phyloP scores from a whole-genome alignment of 1,140 invertebrate genomes.

The Pseudomyrmex pallidus region DNA sequence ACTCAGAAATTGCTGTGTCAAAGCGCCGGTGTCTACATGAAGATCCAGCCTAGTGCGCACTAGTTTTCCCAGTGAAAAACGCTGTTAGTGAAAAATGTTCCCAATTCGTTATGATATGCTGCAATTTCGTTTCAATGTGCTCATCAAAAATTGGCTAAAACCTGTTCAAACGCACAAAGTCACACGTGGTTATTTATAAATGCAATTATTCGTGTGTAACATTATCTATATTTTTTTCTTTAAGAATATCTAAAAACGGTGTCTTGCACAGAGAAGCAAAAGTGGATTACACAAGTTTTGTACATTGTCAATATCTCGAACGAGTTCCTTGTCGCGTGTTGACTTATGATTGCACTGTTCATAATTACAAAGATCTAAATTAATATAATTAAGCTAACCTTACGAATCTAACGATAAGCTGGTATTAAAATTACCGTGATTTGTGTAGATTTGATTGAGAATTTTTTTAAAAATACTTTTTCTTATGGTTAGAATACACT shows the following conservation, averaged over 20 bases:
- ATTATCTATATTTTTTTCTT: slow-evolving; percentile 79
- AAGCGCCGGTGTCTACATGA: too few species aligned
- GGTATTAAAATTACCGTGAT: slow-evolving; percentile 77
- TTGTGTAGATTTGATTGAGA: slow-evolving; percentile 71
- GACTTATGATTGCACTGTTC: slow-evolving; percentile 83
- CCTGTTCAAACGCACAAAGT: slow-evolving; percentile 80
- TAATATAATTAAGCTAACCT: slow-evolving; percentile 79
- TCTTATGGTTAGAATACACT: slow-evolving; percentile 67
- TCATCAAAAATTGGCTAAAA: slow-evolving; percentile 75
- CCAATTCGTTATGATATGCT: slow-evolving; percentile 79
- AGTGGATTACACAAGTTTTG: slow-evolving; percentile 80
- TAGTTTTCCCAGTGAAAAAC: too few species aligned
- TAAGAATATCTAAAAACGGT: slow-evolving; percentile 79
- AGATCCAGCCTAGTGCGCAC: too few species aligned
- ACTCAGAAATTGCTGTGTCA: too few species aligned
- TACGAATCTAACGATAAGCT: slow-evolving; percentile 77
- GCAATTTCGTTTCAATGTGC: slow-evolving; percentile 67
- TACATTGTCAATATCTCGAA: slow-evolving; percentile 79
- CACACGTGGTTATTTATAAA: slow-evolving; percentile 79
- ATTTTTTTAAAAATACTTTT: slow-evolving; percentile 74
- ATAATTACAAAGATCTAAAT: slow-evolving; percentile 81
- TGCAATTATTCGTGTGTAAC: slow-evolving; percentile 78
- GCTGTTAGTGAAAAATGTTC: slow-evolving; percentile 79
- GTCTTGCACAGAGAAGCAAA: slow-evolving; percentile 78
- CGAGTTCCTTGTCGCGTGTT: slow-evolving; percentile 72